phyloP scores from a whole-genome alignment of 2,113 vertebrate species.

The Saimiri boliviensis region DNA sequence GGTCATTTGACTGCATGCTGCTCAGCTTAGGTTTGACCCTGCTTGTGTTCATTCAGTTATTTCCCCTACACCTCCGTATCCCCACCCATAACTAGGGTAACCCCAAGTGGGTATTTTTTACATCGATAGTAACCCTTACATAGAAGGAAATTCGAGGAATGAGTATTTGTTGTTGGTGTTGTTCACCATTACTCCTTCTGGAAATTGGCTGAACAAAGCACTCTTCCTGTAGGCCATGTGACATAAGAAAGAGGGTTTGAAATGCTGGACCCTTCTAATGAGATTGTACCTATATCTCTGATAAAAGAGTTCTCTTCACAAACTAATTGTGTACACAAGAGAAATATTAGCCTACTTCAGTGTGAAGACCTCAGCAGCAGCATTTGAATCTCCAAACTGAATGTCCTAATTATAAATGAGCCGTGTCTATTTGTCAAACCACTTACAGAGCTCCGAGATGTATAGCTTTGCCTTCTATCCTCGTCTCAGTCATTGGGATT shows the following conservation, averaged over 20 bases:
- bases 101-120: not conserved
- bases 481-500: slow-evolving; percentile 56
- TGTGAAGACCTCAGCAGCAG: slow-evolving; percentile 29
- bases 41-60: slow-evolving; percentile 22
- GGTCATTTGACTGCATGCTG: not conserved
- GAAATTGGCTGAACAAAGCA: slow-evolving; percentile 24
- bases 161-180: not conserved
- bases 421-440: slow-evolving; percentile 56
- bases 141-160: not conserved
- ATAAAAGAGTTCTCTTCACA: slow-evolving; percentile 47
- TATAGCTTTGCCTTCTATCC: slow-evolving; percentile 69
- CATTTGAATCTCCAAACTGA: slow-evolving; percentile 44
- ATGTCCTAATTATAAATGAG: slow-evolving; percentile 68
- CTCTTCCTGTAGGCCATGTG: not conserved
- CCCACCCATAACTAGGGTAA: not conserved
- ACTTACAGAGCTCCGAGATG: slow-evolving; percentile 46
- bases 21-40: not conserved
- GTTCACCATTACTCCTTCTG: not conserved
- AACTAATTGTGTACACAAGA: slow-evolving; percentile 58
- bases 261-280: slow-evolving; percentile 29
- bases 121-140: not conserved
- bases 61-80: not conserved
- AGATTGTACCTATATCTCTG: slow-evolving; percentile 51
- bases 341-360: slow-evolving; percentile 64
- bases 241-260: slow-evolving; percentile 35